A percentile compares a stretch with the other conserved stretches of the same genome.
These are phyloP conservation scores for Idaea straminata DNA, from an alignment of 2,888 invertebrate genomes.

Conservation along the genomic window DNA sequence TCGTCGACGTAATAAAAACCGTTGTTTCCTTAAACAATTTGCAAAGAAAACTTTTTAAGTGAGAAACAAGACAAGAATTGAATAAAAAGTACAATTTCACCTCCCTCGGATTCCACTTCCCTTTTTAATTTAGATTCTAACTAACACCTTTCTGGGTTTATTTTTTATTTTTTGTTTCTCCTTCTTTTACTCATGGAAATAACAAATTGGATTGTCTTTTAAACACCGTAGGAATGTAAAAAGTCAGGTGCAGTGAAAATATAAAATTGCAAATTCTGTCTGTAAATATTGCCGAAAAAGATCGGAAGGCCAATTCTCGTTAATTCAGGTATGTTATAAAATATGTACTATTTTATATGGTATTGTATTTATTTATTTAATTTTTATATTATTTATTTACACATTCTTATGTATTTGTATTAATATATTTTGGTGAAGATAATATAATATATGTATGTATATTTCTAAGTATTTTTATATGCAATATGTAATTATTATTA, in stretches of 20 bases:
- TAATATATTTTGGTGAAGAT: no score
- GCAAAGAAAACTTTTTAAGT: neutral
- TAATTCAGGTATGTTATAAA: no score
- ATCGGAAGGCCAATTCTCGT: no score
- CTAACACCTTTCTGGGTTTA: neutral
- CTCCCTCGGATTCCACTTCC: neutral
- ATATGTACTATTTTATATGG: no score
- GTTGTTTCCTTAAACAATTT: neutral
- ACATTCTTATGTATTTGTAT: no score
- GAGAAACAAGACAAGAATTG: neutral
- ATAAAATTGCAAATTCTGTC: neutral
- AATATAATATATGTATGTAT: no score
- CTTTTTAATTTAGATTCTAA: neutral
- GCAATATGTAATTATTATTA: no score
- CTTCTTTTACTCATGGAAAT: neutral
- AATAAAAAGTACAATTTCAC: neutral
- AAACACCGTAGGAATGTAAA: neutral
- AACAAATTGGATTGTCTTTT: neutral
- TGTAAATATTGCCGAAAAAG: no score
- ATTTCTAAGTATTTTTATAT: no score
- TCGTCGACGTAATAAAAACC: neutral
- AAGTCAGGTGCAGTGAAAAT: neutral
- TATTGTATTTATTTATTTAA: no score
- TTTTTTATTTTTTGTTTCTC: neutral
- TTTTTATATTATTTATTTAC: no score